Evolutionary conservation across 2,888 invertebrate species (phyloP).

Genomic region (Athripsodes cinereus): DNA sequence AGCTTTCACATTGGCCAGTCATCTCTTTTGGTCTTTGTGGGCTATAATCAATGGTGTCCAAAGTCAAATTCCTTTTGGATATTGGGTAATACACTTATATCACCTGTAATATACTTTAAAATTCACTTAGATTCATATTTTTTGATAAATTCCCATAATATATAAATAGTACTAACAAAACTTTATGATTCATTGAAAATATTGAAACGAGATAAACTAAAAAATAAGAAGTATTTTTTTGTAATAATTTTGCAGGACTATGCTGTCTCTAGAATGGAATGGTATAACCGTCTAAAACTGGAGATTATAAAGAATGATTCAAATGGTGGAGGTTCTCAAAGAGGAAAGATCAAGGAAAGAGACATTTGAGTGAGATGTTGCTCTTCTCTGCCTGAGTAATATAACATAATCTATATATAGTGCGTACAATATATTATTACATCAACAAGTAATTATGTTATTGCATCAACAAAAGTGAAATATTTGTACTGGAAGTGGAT

Average conservation of each 20-base stretch:
- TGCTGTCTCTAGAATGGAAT: constrained; percentile 54
- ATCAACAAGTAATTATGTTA: too few species aligned
- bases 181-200: too few species aligned
- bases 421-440: too few species aligned
- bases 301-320: constrained; percentile 45
- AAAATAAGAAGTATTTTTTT: too few species aligned
- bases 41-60: constrained; percentile 79
- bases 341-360: constrained; percentile 48
- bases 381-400: neutral
- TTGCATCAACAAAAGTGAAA: too few species aligned
- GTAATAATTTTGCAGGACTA: constrained; percentile 54
- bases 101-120: too few species aligned
- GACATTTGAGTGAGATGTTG: constrained; percentile 41
- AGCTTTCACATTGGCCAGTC: constrained; percentile 78
- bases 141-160: too few species aligned
- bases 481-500: too few species aligned
- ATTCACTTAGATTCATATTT: too few species aligned
- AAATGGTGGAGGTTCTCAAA: constrained; percentile 36
- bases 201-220: too few species aligned
- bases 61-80: constrained; percentile 89
- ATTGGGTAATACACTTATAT: constrained; percentile 62
- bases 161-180: too few species aligned
- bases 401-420: too few species aligned
- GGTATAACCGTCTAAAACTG: constrained; percentile 57
- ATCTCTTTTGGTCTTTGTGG: constrained; percentile 95